Percentiles rank a stretch among this genome's conserved stretches.
These are phyloP conservation scores for Taeniopygia guttata DNA, from an alignment of 2,797 vertebrate species.

Conservation along the genomic window DNA sequence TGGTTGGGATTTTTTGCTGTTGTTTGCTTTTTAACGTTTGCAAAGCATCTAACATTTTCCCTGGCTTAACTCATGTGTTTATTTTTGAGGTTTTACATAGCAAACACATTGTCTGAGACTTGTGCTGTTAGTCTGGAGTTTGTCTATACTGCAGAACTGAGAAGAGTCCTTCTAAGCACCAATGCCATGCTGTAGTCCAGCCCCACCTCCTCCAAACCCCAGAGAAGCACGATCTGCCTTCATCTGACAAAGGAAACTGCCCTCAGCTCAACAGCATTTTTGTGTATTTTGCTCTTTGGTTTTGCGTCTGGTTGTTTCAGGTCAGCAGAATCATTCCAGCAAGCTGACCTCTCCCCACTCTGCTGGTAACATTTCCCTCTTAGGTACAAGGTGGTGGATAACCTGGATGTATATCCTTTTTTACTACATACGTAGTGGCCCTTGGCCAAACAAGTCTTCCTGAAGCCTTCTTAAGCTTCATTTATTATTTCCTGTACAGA, in stretches of 20 bases:
- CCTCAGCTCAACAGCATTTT: not conserved
- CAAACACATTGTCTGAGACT: not conserved
- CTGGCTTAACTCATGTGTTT: not conserved
- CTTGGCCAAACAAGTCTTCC: not conserved
- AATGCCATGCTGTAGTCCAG: accelerated
- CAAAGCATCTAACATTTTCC: not conserved
- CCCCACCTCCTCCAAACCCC: not conserved
- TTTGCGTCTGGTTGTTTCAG: not conserved
- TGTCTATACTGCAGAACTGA: not conserved
- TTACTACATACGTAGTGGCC: not conserved
- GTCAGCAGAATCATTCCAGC: slow-evolving; percentile 17
- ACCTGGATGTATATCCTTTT: not conserved
- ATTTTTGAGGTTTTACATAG: not conserved
- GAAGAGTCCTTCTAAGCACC: not conserved
- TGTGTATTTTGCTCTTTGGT: slow-evolving; percentile 5
- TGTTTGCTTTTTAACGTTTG: not conserved
- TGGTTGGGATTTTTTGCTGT: not conserved
- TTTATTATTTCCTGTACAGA: not conserved
- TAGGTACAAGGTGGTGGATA: not conserved
- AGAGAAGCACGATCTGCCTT: not conserved
- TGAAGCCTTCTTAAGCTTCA: not conserved
- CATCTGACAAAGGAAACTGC: not conserved
- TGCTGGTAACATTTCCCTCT: not conserved
- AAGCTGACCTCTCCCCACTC: not conserved
- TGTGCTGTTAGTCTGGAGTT: not conserved